Conservation (phyloP, 2,888 invertebrate species). For the Coremacera marginata region DNA sequence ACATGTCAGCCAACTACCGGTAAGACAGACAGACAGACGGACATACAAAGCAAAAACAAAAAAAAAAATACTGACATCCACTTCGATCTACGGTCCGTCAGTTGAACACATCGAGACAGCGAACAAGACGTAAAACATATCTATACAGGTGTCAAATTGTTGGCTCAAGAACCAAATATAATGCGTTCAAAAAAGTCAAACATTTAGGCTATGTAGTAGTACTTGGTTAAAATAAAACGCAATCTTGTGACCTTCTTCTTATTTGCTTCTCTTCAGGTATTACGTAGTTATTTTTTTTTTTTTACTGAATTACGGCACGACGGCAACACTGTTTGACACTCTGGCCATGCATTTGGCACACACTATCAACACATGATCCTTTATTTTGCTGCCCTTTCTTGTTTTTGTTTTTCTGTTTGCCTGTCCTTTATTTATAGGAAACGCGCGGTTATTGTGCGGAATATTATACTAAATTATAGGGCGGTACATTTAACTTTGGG, state of each 20-base stretch:
- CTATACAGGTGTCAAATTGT: conserved; percentile 39
- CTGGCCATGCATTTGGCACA: conserved; percentile 36
- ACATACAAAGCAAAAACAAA: conserved; percentile 12
- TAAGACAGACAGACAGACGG: conserved; percentile 15
- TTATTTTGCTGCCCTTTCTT: too few relatives aligned
- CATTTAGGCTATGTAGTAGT: not conserved
- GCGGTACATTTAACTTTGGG: conserved; percentile 64
- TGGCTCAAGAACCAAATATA: conserved; percentile 3
- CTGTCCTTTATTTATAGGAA: not conserved
- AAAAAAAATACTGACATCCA: conserved; percentile 6
- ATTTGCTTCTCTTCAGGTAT: not conserved
- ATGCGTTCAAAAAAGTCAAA: conserved; percentile 10
- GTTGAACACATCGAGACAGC: not conserved
- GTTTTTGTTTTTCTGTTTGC: not conserved
- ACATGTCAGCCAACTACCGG: conserved; percentile 17
- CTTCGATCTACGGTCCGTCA: not conserved
- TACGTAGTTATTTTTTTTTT: not conserved
- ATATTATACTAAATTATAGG: conserved; percentile 63
- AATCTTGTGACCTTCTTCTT: not conserved
- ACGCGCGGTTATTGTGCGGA: conserved; percentile 59
- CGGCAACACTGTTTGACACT: not conserved
- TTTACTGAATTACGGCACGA: not conserved
- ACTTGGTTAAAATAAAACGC: not conserved
- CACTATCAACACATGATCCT: conserved; percentile 36
- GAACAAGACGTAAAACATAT: conserved; percentile 14